A percentile compares a stretch with the other conserved stretches of the same genome.
These are phyloP conservation scores for Phymatocera aterrima DNA, from an alignment of 2,888 invertebrate genomes.

Conservation along the genomic window DNA sequence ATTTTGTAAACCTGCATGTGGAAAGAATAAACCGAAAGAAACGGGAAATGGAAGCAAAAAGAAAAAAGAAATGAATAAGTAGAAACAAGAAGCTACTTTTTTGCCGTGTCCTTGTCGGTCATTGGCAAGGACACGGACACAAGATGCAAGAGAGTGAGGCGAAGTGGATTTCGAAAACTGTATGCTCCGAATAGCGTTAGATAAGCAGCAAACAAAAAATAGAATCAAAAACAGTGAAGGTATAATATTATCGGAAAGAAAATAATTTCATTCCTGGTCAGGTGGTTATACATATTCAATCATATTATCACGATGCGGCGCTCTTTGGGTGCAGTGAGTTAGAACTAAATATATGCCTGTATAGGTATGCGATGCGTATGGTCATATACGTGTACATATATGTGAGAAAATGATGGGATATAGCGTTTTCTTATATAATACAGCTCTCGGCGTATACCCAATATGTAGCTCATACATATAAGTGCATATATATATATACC, in stretches of 20 bases:
- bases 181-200: background rate
- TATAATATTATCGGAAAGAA: background rate
- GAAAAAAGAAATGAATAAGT: background rate
- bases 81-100: background rate
- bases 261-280: background rate
- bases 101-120: slow-evolving; percentile 20
- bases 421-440: slow-evolving; percentile 30
- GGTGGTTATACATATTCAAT: background rate
- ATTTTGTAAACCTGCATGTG: background rate
- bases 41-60: background rate
- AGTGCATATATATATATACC: no score
- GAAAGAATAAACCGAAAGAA: background rate
- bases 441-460: background rate
- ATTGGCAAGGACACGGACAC: slow-evolving; percentile 30
- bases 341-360: background rate
- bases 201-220: no score
- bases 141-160: background rate
- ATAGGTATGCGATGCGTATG: background rate
- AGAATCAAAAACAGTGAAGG: no score
- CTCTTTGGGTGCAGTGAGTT: no score
- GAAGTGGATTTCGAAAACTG: background rate
- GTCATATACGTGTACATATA: background rate
- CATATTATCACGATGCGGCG: background rate
- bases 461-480: no score
- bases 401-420: slow-evolving; percentile 34